Evolutionary conservation across 2,113 vertebrate genomes (phyloP), one percentile per base, ranked within the genome.

Genomic region (Myiozetetes cayanensis): DNA sequence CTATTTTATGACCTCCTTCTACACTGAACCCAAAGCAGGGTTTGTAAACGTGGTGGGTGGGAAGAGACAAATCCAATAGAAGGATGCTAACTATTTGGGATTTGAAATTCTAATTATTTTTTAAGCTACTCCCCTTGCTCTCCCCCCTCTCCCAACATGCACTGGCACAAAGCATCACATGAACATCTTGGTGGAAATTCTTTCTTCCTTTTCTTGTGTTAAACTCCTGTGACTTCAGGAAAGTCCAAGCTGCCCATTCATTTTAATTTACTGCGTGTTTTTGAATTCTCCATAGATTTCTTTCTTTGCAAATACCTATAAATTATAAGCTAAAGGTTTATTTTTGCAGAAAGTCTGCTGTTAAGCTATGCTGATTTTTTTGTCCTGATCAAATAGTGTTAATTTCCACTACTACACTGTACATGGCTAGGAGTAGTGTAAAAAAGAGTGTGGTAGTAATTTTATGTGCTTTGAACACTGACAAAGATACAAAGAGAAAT

Each of bases 281-380:
- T 20, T 72, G 3, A 94, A 47, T 77, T 74, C 53, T 74, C 39
- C 66, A 28, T 12, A 53, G 31, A 39, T 47, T 85, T 53, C 41
- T 30, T 56, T 85, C 58, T 79, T 93, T 83, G 56, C 25, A 77
- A 71, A 81, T 79, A 85, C 35, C 62, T 85, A 87, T 93, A 92
- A 88, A 56, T 96, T 84, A 91, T 56, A 85, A 79, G 59, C 35
- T 55, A 58, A 85, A 95, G 37, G 92, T 94, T 77, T 90, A 55
- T 92, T 95, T 95, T 95, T 94, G 30, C 83, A 87, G 70, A 81
- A 83, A 78, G 21, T 74, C 77, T 91, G 87, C 46, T 95, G 66
- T 81, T 82, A 93, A 95, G 65, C 67, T 94, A 47, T 68, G 61
- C 61, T 82, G 59, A 87, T 35, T 83, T 95, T 83, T 88, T 52